Conservation (phyloP, 2,888 invertebrate genomes). For the Carpatolechia fugitivella region DNA sequence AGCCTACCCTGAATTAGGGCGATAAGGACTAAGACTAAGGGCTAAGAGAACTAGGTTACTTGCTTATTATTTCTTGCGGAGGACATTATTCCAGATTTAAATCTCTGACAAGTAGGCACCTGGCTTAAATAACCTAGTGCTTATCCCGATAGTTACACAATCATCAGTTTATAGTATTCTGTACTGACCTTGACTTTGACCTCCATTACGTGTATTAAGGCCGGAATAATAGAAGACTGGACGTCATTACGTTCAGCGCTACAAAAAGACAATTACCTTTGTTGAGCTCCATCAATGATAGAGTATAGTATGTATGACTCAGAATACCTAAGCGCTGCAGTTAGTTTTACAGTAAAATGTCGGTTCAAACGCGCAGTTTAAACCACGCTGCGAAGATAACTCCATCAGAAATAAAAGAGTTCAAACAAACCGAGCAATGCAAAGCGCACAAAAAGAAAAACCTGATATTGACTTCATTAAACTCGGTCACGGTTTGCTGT, state of each 20-base stretch:
- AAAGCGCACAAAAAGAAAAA: conserved; percentile 3
- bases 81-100: too few species aligned
- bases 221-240: not conserved
- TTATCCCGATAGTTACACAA: too few species aligned
- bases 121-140: too few species aligned
- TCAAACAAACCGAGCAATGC: conserved; percentile 18
- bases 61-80: too few species aligned
- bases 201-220: not conserved
- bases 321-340: not conserved
- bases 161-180: too few species aligned
- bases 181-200: conserved; percentile 15
- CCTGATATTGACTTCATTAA: conserved; percentile 7
- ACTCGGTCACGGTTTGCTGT: conserved; percentile 32
- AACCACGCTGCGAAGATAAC: not conserved
- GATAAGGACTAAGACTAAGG: too few species aligned
- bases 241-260: not conserved
- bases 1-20: too few species aligned
- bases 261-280: conserved; percentile 16
- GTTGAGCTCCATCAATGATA: not conserved
- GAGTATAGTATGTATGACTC: conserved; percentile 9
- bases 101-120: too few species aligned
- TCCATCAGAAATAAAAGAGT: not conserved
- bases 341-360: not conserved
- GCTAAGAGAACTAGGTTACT: too few species aligned
- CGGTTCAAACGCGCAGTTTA: not conserved